Evolutionary conservation across 2,113 vertebrate genomes (phyloP).

Genomic region (Oriolus oriolus): DNA sequence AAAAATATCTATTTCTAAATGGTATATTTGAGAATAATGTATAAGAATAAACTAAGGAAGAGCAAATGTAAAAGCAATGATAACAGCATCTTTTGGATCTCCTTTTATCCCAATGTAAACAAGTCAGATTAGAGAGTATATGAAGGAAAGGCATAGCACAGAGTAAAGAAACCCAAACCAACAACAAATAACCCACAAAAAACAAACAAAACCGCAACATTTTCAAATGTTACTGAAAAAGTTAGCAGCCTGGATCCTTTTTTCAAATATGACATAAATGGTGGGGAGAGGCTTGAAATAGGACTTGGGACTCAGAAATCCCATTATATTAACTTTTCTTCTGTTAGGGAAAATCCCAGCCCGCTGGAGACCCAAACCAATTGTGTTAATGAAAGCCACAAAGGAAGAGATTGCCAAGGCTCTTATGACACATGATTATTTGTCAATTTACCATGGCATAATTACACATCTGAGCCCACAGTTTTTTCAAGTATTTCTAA

Average conservation of each 20-base stretch:
- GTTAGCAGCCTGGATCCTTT: neutral
- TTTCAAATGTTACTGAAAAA: neutral
- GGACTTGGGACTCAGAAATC: neutral
- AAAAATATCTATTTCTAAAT: neutral
- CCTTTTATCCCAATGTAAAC: neutral
- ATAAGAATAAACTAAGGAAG: neutral
- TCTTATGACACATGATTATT: neutral
- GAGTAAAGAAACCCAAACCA: neutral
- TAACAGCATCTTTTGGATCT: neutral
- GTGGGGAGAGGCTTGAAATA: neutral
- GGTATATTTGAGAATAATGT: neutral
- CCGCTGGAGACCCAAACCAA: neutral
- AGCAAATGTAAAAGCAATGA: neutral
- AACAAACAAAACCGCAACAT: neutral
- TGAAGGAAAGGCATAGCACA: neutral
- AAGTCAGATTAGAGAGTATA: neutral
- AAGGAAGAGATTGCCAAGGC: neutral
- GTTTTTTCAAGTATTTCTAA: neutral
- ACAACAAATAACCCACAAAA: neutral
- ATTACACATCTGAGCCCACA: neutral
- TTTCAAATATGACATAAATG: neutral
- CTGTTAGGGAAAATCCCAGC: neutral
- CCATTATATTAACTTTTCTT: neutral
- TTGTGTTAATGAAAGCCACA: neutral
- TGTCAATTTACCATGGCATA: neutral